Evolutionary conservation across 2,888 invertebrate species (phyloP).

Genomic region (Tenodera sinensis): DNA sequence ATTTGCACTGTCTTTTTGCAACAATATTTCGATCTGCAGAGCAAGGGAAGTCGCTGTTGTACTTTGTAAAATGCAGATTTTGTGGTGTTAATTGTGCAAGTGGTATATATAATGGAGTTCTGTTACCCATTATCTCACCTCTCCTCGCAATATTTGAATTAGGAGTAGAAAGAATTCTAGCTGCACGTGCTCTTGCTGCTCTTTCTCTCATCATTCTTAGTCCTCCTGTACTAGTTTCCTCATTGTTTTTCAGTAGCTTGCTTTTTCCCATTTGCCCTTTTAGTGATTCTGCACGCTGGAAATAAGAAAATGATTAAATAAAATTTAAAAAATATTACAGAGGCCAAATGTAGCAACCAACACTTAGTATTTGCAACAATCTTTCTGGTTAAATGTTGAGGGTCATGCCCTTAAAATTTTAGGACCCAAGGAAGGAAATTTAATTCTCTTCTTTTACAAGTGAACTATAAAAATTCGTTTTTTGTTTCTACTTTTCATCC

Average conservation of each 20-base stretch:
- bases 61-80: not conserved
- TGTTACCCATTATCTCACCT: not conserved
- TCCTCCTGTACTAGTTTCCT: not conserved
- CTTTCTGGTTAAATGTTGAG: too few species aligned
- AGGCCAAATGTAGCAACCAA: too few species aligned
- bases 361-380: too few species aligned
- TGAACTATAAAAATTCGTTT: too few species aligned
- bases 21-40: not conserved
- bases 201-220: not conserved
- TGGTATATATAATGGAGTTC: not conserved
- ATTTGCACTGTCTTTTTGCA: not conserved
- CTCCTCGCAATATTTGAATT: not conserved
- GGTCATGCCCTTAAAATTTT: too few species aligned
- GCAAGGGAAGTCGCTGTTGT: not conserved
- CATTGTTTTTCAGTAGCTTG: not conserved
- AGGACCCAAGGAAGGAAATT: too few species aligned
- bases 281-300: not conserved
- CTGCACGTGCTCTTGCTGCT: not conserved
- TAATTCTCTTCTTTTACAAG: too few species aligned
- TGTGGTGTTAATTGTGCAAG: not conserved
- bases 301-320: not conserved
- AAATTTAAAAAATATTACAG: too few species aligned
- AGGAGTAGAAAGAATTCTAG: not conserved
- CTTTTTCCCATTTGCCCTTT: not conserved
- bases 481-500: too few species aligned